Conservation (phyloP, 30 jellyfish, hydroid and myxozoan species). For the Aurelia aurita complex sp. Pacific region DNA sequence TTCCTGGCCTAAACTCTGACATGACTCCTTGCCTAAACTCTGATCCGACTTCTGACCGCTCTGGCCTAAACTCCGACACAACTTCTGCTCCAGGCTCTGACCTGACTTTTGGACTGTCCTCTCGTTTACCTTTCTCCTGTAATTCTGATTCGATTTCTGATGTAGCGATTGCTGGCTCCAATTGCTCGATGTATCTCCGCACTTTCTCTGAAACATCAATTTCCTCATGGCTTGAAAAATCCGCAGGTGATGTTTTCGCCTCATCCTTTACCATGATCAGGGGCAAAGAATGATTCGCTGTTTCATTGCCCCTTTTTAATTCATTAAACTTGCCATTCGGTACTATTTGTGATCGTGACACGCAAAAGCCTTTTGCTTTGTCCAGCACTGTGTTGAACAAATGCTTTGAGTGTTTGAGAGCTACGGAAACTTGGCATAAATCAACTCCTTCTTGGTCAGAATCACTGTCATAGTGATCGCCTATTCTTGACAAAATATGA, state of each 20-base stretch:
- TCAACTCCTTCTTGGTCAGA: neutral
- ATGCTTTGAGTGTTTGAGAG: constrained; percentile 18
- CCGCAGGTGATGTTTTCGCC: neutral
- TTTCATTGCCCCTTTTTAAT: neutral
- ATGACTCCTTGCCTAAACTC: neutral
- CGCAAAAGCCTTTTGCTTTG: constrained; percentile 12
- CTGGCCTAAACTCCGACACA: no score
- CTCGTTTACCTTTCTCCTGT: neutral
- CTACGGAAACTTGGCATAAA: neutral
- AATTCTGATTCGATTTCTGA: neutral
- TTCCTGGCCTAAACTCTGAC: neutral
- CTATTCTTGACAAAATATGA: neutral
- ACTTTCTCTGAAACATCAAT: constrained; percentile 25
- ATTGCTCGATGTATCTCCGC: constrained; percentile 14
- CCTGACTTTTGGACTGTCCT: neutral
- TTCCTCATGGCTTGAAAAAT: neutral
- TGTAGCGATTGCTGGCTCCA: neutral
- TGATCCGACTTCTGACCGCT: neutral
- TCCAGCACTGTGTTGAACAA: constrained; percentile 23
- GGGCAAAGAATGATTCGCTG: neutral
- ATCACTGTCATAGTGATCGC: neutral
- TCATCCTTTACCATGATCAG: neutral
- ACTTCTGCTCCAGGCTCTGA: no score
- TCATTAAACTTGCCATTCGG: neutral
- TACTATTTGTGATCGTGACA: neutral